These are phyloP conservation scores for Semaprochilodus insignis DNA, from an alignment of 2,797 vertebrate genomes.

Conservation along the genomic window DNA sequence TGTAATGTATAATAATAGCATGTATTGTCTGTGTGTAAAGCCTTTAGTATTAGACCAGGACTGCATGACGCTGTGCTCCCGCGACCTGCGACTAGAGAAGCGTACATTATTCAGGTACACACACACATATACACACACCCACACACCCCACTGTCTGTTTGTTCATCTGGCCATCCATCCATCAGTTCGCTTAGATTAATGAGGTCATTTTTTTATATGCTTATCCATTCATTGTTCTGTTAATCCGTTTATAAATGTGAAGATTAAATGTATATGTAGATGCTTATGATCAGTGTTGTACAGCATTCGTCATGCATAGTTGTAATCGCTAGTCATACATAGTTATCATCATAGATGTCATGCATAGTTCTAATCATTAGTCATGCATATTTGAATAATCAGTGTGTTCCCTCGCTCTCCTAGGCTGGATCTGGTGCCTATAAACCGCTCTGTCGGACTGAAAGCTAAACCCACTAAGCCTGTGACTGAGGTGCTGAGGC, in stretches of 20 bases:
- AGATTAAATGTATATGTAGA: background rate
- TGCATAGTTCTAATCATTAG: background rate
- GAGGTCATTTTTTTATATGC: background rate
- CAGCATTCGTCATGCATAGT: background rate
- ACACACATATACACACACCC: background rate
- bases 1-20: conserved; percentile 48
- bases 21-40: conserved; percentile 71
- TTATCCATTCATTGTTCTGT: background rate
- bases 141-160: background rate
- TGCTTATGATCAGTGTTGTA: background rate
- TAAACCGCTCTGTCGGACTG: conserved; percentile 95
- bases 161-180: background rate
- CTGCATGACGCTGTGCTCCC: conserved; percentile 92
- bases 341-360: background rate
- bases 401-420: conserved; percentile 7
- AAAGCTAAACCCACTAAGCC: conserved; percentile 99
- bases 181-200: background rate
- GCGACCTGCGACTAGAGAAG: conserved; percentile 93
- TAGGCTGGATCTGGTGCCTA: conserved; percentile 96
- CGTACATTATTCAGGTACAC: conserved; percentile 93
- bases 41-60: conserved; percentile 97
- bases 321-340: background rate
- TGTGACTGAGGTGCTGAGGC: conserved; percentile 94
- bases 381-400: conserved; percentile 9
- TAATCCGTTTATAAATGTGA: background rate